Evolutionary conservation across 2,113 vertebrate genomes (phyloP).

Genomic region (Struthidea cinerea): DNA sequence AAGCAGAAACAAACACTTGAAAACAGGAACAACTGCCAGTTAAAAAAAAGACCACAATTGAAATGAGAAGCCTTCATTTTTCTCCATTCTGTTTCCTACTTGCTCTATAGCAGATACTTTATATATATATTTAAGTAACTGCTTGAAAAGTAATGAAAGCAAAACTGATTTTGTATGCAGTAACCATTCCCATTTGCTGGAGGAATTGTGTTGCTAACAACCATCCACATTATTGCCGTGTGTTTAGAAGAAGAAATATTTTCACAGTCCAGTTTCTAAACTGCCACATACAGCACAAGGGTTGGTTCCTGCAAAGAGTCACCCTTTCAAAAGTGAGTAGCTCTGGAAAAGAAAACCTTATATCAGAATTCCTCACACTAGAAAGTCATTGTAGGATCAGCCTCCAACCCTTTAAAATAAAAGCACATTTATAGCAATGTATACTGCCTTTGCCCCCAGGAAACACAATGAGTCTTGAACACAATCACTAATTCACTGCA

Average conservation of each 20-base stretch:
- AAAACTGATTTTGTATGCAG: conserved; percentile 49
- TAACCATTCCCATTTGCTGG: conserved; percentile 2
- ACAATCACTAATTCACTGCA: conserved; percentile 8
- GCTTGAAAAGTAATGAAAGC: conserved; percentile 61
- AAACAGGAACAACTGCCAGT: conserved; percentile 71
- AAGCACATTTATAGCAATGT: neutral
- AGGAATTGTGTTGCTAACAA: conserved; percentile 11
- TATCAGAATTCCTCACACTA: neutral
- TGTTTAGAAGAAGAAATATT: conserved; percentile 24
- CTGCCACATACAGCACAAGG: neutral
- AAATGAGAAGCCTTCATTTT: conserved; percentile 23
- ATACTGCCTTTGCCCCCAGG: neutral
- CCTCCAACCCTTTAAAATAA: conserved; percentile 1
- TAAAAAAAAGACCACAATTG: conserved; percentile 37
- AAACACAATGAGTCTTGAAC: neutral
- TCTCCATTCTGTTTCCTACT: conserved; percentile 40
- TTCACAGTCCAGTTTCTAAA: conserved; percentile 30
- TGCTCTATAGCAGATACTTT: neutral
- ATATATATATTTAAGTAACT: conserved; percentile 41
- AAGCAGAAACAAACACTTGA: conserved; percentile 82
- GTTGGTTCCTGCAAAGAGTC: neutral
- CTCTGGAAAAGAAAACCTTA: neutral
- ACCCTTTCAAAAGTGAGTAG: neutral
- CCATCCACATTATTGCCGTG: neutral
- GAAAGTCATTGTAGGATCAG: neutral